These are phyloP conservation scores for Sinentomon sp. DNA, from an alignment of 2,888 invertebrate genomes.

Conservation along the genomic window DNA sequence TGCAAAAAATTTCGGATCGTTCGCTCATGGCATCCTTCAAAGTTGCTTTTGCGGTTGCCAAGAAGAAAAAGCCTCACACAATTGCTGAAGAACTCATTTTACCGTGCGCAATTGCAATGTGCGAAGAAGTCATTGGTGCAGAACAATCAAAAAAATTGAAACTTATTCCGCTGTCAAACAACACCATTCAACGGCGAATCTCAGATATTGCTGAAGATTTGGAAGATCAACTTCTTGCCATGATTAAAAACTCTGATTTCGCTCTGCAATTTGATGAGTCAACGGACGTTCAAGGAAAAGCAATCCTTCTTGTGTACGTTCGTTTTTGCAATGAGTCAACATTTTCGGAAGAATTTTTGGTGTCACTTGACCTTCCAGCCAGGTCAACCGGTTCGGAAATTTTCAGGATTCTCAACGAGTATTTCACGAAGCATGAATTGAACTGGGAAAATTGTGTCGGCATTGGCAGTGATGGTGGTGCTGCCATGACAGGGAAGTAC, in stretches of 20 bases:
- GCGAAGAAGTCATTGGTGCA: constrained; percentile 18
- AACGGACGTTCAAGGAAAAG: constrained; percentile 15
- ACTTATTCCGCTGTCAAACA: constrained; percentile 18
- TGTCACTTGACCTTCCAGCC: background rate
- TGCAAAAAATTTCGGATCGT: too few relatives aligned
- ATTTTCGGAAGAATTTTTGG: background rate
- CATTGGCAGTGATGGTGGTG: background rate
- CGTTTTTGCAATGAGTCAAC: constrained; percentile 17
- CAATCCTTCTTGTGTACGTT: constrained; percentile 18
- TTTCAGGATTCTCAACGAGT: background rate
- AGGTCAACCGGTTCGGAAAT: background rate
- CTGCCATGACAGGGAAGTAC: background rate
- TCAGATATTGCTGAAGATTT: constrained; percentile 17
- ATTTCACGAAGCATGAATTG: background rate
- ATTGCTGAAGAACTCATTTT: constrained; percentile 17
- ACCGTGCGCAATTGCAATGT: constrained; percentile 14
- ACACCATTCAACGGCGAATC: constrained; percentile 18
- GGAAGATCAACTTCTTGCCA: constrained; percentile 16
- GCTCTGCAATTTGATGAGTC: constrained; percentile 18
- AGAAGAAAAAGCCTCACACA: constrained; percentile 16
- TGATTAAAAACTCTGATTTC: constrained; percentile 14
- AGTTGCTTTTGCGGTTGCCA: constrained; percentile 14
- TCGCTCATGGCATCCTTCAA: too few relatives aligned
- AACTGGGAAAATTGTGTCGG: background rate
- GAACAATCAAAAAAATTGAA: constrained; percentile 18